Conservation (phyloP, 1,140 invertebrate genomes). For the Drosophila santomea region DNA sequence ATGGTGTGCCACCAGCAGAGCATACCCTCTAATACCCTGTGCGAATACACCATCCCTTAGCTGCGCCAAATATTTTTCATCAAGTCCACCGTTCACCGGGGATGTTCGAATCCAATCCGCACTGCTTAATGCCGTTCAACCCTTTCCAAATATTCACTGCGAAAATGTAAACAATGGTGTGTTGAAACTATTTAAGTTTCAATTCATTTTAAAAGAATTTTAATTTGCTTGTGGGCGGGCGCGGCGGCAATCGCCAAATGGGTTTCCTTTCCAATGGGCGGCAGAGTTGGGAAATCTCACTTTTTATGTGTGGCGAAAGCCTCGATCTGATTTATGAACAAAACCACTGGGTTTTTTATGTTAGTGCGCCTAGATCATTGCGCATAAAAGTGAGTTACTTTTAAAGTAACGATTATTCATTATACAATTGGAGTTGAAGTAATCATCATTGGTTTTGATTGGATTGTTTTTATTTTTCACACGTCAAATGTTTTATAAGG, state of each 20-base stretch:
- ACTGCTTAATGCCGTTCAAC: not conserved
- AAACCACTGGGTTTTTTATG: not conserved
- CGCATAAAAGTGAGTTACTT: no score
- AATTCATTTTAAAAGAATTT: not conserved
- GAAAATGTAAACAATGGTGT: constrained; percentile 3
- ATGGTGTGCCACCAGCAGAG: not conserved
- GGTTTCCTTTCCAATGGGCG: not conserved
- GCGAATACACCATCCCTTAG: not conserved
- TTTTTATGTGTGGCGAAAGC: not conserved
- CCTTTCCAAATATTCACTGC: not conserved
- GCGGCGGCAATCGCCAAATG: not conserved
- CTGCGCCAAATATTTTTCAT: not conserved
- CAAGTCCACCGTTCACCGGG: not conserved
- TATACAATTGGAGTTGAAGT: not conserved
- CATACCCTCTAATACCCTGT: not conserved
- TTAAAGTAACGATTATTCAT: not conserved
- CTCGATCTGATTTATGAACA: not conserved
- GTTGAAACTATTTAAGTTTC: not conserved
- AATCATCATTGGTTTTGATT: not conserved
- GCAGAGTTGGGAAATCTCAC: no score
- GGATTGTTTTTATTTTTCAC: no score
- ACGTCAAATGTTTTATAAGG: no score
- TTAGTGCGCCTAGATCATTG: no score
- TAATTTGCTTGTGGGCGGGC: not conserved
- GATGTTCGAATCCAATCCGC: not conserved